Percentiles rank a stretch among this genome's conserved stretches.
Evolutionary conservation across 1,140 invertebrate species (phyloP).

Genomic region (Tachypleus tridentatus): DNA sequence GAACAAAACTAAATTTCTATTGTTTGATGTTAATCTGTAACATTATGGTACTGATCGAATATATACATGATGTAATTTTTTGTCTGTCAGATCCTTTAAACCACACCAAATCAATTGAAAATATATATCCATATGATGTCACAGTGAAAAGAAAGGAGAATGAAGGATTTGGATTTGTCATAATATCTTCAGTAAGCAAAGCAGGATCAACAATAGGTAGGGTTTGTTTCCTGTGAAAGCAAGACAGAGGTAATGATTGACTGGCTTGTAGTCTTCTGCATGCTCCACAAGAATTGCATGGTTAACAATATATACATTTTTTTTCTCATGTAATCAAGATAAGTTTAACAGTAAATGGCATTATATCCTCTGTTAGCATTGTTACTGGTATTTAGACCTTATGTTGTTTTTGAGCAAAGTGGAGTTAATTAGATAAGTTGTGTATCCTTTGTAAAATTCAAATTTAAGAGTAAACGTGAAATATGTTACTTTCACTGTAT

Average conservation of each 20-base stretch:
- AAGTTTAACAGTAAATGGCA: no score
- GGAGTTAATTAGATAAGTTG: no score
- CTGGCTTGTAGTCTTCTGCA: conserved; percentile 24
- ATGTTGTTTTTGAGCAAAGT: no score
- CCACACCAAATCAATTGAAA: conserved; percentile 12
- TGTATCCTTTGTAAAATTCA: no score
- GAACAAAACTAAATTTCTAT: no score
- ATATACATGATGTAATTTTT: conserved; percentile 7
- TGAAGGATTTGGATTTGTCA: conserved; percentile 98
- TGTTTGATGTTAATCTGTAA: no score
- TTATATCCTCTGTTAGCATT: no score
- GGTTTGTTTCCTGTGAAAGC: conserved; percentile 20
- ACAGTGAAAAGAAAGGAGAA: conserved; percentile 77
- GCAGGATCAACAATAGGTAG: conserved; percentile 85
- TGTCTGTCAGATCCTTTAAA: conserved; percentile 11
- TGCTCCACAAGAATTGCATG: no score
- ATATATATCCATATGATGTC: conserved; percentile 57
- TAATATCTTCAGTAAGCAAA: conserved; percentile 91
- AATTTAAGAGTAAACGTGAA: no score
- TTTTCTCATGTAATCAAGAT: conserved; percentile 15
- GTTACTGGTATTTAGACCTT: no score
- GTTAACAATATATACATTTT: conserved; percentile 18
- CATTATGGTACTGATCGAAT: no score
- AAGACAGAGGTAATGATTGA: background rate
- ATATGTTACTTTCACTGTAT: no score